phyloP scores from a whole-genome alignment of 2,113 vertebrate species.

The Tetrao urogallus region DNA sequence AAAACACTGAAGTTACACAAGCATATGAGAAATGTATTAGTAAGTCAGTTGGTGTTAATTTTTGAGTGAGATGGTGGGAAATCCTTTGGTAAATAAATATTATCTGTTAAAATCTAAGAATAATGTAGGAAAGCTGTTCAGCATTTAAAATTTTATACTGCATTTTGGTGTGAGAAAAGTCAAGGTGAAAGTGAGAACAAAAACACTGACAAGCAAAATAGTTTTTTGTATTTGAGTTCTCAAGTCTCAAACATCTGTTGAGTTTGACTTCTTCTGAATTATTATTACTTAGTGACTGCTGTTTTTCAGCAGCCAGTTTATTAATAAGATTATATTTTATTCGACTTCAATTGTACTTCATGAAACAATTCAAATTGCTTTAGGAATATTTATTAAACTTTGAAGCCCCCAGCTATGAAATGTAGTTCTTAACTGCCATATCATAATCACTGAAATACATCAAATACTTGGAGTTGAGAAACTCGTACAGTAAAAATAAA shows the following conservation, averaged over 20 bases:
- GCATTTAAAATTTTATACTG: not conserved
- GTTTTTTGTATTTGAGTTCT: not conserved
- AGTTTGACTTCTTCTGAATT: not conserved
- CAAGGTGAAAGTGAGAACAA: not conserved
- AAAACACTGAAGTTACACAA: not conserved
- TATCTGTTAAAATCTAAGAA: not conserved
- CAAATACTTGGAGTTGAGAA: not conserved
- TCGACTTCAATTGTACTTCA: not conserved
- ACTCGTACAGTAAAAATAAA: not conserved
- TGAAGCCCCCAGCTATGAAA: not conserved
- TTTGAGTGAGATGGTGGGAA: not conserved
- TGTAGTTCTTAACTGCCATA: not conserved
- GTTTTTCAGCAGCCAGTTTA: not conserved
- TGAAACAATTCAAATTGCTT: not conserved
- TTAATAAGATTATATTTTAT: not conserved
- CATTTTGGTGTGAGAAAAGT: not conserved
- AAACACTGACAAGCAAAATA: rapidly evolving
- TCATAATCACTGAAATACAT: not conserved
- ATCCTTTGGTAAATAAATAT: not conserved
- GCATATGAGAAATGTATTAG: rapidly evolving
- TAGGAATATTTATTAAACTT: not conserved
- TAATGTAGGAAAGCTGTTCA: not conserved
- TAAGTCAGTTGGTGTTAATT: not conserved
- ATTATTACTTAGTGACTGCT: not conserved
- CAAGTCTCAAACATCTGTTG: not conserved